phyloP scores from a whole-genome alignment of 2,797 vertebrate species.

The Gobio occitaniae region DNA sequence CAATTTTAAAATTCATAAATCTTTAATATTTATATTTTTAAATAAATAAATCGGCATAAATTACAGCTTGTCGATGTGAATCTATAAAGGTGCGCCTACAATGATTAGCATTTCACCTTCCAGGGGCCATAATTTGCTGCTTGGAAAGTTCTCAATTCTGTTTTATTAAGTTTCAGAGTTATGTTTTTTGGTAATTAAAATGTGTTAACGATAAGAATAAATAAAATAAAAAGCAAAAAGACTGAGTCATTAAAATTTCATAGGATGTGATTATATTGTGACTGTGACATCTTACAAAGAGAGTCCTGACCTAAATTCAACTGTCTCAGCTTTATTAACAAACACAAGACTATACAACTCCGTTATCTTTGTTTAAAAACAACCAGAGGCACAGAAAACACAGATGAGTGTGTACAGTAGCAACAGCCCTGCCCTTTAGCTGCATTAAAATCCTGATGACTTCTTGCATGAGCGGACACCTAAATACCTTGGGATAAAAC shows the following conservation, averaged over 20 bases:
- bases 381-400: background rate
- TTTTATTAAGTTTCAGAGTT: background rate
- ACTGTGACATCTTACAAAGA: slow-evolving; percentile 1
- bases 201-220: background rate
- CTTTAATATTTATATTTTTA: background rate
- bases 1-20: background rate
- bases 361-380: slow-evolving; percentile 10
- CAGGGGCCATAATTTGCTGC: background rate
- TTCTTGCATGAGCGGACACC: background rate
- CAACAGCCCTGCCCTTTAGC: slow-evolving; percentile 31
- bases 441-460: slow-evolving; percentile 28
- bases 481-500: background rate
- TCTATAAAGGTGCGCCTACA: background rate
- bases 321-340: background rate
- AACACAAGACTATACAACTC: slow-evolving; percentile 10
- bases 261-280: background rate
- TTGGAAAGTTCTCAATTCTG: background rate
- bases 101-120: background rate
- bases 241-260: background rate
- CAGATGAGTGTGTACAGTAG: slow-evolving; percentile 39
- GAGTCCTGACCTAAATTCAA: background rate
- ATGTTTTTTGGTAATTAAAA: background rate
- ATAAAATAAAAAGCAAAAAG: background rate
- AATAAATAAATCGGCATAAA: background rate
- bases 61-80: background rate